Base-by-base conservation (phyloP, 2,888 invertebrate genomes). In the Mesorhabditis belari region DNA sequence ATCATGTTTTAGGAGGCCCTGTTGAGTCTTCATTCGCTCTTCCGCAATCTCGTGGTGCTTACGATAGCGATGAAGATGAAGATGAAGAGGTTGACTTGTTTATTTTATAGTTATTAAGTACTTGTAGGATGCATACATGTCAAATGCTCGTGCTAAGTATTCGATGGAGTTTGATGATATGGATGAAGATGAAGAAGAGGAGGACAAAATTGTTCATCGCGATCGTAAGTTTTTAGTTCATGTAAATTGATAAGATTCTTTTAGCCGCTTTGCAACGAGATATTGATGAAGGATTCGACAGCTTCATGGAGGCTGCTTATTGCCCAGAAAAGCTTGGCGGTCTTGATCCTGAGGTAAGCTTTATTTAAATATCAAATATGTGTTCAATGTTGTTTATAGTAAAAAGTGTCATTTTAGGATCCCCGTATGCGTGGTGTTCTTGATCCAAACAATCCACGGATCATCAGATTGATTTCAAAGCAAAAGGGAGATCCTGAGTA, bases 401-500 rank as follows among this genome's bases (percentile, higher is more conserved):
- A n/a, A n/a, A n/a, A n/a, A n/a, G n/a, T n/a, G 12, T 35, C 12
- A 35, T n/a, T 17, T 17, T n/a, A 35, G 44, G 44, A 35, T n/a
- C 44, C 44, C 44, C 44, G 44, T 1, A 35, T 35, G 44, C 44
- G 58, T 21, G 93, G 91, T 0, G 84, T 86, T 78, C 82, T 90
- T 53, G 86, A 87, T 50, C 86, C 87, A 19, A 85, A 87, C 2
- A 88, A 89, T 68, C 86, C 88, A 2, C 83, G 88, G 71, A 84
- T 93, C 56, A 83, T 89, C 64, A 85, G 87, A 69, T 88, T 88
- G 54, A 88, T 89, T 0, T 86, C 88, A 55, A 88, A 92, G 81
- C 90, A 89, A 80, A 87, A 88, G 78, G 86, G 87, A 78, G 84
- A 64, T 25, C 58, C 66, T 2, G 69, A 71, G 57, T 70, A 73